phyloP scores from a whole-genome alignment of 2,888 invertebrate species.

The Tridacna gigas region DNA sequence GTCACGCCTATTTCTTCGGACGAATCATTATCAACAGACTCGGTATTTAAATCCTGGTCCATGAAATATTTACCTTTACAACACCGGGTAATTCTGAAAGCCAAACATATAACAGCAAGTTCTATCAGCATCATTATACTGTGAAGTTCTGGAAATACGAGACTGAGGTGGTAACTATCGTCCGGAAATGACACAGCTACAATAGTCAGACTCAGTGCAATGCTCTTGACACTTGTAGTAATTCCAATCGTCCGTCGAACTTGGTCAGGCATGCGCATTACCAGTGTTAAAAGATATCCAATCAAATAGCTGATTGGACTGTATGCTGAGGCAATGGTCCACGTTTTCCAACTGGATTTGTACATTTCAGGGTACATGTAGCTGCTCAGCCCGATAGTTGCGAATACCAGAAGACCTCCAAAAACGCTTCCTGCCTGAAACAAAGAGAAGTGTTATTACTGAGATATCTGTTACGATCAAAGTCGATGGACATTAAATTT shows the following conservation, averaged over 20 bases:
- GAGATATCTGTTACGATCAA: too few species aligned
- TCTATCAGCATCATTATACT: slow-evolving; percentile 32
- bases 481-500: too few species aligned
- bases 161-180: background rate
- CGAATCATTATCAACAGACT: background rate
- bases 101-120: slow-evolving; percentile 22
- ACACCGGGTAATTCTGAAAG: slow-evolving; percentile 22
- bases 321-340: slow-evolving; percentile 19
- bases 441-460: too few species aligned
- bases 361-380: slow-evolving; percentile 42
- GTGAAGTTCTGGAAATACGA: slow-evolving; percentile 38
- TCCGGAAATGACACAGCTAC: slow-evolving; percentile 24
- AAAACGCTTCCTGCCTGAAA: slow-evolving; percentile 30
- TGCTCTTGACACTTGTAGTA: slow-evolving; percentile 39
- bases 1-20: background rate
- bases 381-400: slow-evolving; percentile 28
- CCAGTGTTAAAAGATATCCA: slow-evolving; percentile 21
- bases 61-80: slow-evolving; percentile 39
- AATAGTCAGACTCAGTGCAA: slow-evolving; percentile 37
- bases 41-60: background rate
- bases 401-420: slow-evolving; percentile 18
- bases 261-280: slow-evolving; percentile 39
- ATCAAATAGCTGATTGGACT: slow-evolving; percentile 25
- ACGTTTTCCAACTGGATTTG: slow-evolving; percentile 33
- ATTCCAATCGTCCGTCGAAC: slow-evolving; percentile 35